Percentiles rank a stretch among this genome's conserved stretches.
Conservation (phyloP, 1,140 invertebrate genomes). For the Monomorium pharaonis region DNA sequence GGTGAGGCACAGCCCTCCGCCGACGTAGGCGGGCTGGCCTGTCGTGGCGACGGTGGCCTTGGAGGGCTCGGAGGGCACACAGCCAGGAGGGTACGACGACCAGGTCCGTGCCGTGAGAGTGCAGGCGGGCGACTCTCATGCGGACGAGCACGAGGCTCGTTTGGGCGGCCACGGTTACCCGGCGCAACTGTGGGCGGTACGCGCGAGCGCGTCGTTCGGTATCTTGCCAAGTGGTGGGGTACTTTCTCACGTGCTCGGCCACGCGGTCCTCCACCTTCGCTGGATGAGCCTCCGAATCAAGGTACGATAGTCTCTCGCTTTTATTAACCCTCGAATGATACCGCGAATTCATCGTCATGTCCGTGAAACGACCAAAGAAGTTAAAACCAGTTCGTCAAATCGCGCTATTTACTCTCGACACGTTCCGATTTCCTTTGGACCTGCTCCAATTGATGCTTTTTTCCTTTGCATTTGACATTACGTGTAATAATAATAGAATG, state of each 20-base stretch:
- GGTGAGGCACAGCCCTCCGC: constrained; percentile 80
- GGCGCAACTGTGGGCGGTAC: constrained; percentile 79
- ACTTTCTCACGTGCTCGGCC: constrained; percentile 81
- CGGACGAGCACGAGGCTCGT: constrained; percentile 65
- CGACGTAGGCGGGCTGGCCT: constrained; percentile 81
- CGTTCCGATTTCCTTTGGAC: background rate
- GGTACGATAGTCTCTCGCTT: constrained; percentile 28
- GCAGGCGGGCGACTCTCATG: constrained; percentile 75
- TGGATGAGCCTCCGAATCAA: constrained; percentile 33
- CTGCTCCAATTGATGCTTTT: background rate
- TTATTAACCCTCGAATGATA: constrained; percentile 28
- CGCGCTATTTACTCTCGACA: background rate
- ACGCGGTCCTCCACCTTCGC: constrained; percentile 75
- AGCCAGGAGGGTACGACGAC: constrained; percentile 66
- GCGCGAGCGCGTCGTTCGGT: constrained; percentile 71
- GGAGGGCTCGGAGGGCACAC: constrained; percentile 76
- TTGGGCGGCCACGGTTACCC: constrained; percentile 73
- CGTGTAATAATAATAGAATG: background rate
- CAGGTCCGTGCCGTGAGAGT: constrained; percentile 76
- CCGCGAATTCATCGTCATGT: background rate
- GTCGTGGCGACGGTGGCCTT: constrained; percentile 64
- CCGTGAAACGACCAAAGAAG: background rate
- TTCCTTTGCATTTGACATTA: background rate
- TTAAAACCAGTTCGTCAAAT: background rate
- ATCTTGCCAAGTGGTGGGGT: constrained; percentile 67